Percentiles rank a stretch among this genome's conserved stretches.
phyloP scores from a whole-genome alignment of 2,888 invertebrate species.

The Caenorhabditis japonica region DNA sequence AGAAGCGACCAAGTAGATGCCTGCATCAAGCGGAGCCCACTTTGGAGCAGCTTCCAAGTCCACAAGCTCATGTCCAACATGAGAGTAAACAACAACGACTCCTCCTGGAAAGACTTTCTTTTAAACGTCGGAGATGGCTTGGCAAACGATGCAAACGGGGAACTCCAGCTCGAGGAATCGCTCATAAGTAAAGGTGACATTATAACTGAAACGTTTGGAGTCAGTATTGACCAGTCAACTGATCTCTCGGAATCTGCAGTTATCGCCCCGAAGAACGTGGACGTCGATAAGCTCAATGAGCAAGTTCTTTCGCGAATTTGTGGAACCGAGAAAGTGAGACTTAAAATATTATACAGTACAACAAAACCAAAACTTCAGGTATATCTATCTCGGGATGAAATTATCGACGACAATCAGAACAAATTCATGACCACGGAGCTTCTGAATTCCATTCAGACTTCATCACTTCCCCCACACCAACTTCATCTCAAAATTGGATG shows the following conservation, averaged over 20 bases:
- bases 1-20: conserved; percentile 15
- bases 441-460: neutral
- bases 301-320: neutral
- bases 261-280: conserved; percentile 5
- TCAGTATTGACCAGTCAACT: neutral
- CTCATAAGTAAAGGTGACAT: neutral
- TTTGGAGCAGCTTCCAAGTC: conserved; percentile 16
- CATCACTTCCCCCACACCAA: neutral
- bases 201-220: neutral
- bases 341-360: neutral
- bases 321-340: neutral
- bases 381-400: too few relatives aligned
- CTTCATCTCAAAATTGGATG: neutral
- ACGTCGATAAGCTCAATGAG: conserved; percentile 14
- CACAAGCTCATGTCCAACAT: conserved; percentile 21
- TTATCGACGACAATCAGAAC: neutral
- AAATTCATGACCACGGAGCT: neutral
- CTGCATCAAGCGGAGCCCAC: conserved; percentile 20
- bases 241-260: conserved; percentile 15
- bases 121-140: conserved; percentile 18
- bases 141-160: too few relatives aligned
- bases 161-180: too few relatives aligned
- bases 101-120: conserved; percentile 17
- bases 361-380: neutral
- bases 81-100: conserved; percentile 5